Base-by-base conservation (phyloP, 2,797 vertebrate genomes). In the Gorsachius magnificus region DNA sequence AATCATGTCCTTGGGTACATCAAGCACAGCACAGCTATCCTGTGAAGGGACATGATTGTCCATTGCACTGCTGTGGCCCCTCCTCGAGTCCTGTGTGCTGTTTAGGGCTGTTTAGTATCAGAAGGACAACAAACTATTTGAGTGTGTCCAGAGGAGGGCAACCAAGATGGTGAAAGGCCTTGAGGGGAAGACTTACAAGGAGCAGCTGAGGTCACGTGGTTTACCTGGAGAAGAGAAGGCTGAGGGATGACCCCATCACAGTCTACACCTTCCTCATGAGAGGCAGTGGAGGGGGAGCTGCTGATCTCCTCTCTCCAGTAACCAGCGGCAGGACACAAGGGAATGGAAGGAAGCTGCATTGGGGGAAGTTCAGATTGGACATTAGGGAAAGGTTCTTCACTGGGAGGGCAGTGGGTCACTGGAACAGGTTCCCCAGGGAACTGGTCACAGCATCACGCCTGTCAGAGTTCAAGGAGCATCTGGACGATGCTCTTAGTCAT, bases 251-350 rank as follows among this genome's bases (percentile, higher is more conserved):
- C 33, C 17, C 36, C 13, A n/a, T 20, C 1, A 0, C 20, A 64
- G 43, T 11, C 29, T 54, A 4, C 10, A 38, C 1, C 41, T 54
- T 78, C 38, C 8, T n/a, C 24, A 61, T 29, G 18, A 18, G 1
- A 5, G 8, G 41, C 41, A 41, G 41, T 0, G 2, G 19, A 33
- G 9, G 7, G 7, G 9, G 3, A 46, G 5, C 6, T 33, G n/a
- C 12, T 45, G 33, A 7, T 64, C 9, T 63, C 28, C 41, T 69
- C 17, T 69, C 17, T 46, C 51, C 56, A 4, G 7, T 51, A 35
- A 36, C 20, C 33, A 74, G 14, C 0, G 2, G 7, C 3, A 38
- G 14, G 11, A 65, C 18, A 48, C 1, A 2, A 50, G 13, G 25
- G 72, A 54, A 68, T 2, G 13, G 15, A 75, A 66, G 22, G 6